These are phyloP conservation scores for Pygocentrus nattereri DNA, from an alignment of 2,797 vertebrate genomes.

Conservation along the genomic window DNA sequence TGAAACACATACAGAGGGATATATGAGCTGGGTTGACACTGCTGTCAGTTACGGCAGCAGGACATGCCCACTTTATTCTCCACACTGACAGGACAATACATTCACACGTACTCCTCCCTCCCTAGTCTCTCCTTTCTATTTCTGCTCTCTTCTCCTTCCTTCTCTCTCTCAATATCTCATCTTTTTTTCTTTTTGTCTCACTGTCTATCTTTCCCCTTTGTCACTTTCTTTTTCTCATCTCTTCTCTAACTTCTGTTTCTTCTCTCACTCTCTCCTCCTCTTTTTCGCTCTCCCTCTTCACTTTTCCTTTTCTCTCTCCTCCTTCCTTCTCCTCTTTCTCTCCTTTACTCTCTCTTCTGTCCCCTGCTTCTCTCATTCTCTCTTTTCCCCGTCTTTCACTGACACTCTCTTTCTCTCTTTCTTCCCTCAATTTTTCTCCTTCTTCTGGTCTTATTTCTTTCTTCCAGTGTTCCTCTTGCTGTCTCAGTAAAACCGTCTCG, in stretches of 20 bases:
- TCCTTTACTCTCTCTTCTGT: not conserved
- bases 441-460: too few relatives aligned
- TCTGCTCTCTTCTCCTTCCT: not conserved
- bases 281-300: too few relatives aligned
- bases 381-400: too few relatives aligned
- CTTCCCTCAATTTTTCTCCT: too few relatives aligned
- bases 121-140: not conserved
- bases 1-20: conserved; percentile 40
- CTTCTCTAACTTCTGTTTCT: too few relatives aligned
- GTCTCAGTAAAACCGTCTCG: not conserved
- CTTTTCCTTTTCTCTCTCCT: too few relatives aligned
- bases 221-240: too few relatives aligned
- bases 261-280: not conserved
- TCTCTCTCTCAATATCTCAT: not conserved
- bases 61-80: conserved; percentile 21
- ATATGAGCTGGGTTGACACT: conserved; percentile 33
- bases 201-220: too few relatives aligned
- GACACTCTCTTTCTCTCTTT: too few relatives aligned
- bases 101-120: not conserved
- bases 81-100: conserved; percentile 15
- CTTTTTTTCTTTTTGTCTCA: not conserved
- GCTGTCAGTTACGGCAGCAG: conserved; percentile 46
- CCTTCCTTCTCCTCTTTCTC: too few relatives aligned
- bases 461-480: not conserved
- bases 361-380: not conserved